Base-by-base conservation (phyloP, 2,113 vertebrate species). In the Uria aalge region DNA sequence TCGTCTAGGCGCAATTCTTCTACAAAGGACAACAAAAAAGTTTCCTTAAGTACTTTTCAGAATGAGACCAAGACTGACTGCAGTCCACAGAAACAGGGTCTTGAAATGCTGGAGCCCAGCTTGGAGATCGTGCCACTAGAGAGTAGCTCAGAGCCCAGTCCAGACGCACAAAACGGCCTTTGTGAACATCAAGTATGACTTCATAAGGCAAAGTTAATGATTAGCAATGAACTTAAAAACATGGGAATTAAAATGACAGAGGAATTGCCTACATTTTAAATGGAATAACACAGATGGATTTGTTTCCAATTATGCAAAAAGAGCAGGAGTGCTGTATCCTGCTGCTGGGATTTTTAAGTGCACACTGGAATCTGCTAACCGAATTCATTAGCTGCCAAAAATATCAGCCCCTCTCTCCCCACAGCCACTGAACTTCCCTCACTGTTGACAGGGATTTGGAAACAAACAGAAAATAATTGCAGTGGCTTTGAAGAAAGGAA, bases 111-210 rank as follows among this genome's bases (percentile, higher is more conserved):
- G 3, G 96, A 97, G 30, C n/a, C 72, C 84, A 72, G 79, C 52
- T 13, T 32, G 8, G 97, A 92, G 69, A 11, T 0, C 8, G 82
- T 34, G 56, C 6, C 67, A 4, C 82, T 32, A 0, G 68, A 76
- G 76, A 48, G 3, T 3, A 68, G n/a, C 66, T 72, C 85, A 40
- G 94, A 93, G 66, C 55, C 52, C 62, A 4, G 2, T 17, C 12
- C 57, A 4, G 73, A 79, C 0, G 0, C 57, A 11, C 95, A 91
- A 50, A 98, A 98, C 2, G 87, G 98, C 55, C 47, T 96, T 23
- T 92, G 92, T 77, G 98, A 98, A 85, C 97, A 94, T 3, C 95
- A 96, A 67, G 95, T 97, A n/a, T 98, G 97, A 98, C 67, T 23
- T 88, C 32, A 9, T 53, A 75, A 93, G 85, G 74, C 71, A 72